Percentiles rank a stretch among this genome's conserved stretches.
These are phyloP conservation scores for Apocrypta bakeri DNA, from an alignment of 1,140 invertebrate genomes.

Conservation along the genomic window DNA sequence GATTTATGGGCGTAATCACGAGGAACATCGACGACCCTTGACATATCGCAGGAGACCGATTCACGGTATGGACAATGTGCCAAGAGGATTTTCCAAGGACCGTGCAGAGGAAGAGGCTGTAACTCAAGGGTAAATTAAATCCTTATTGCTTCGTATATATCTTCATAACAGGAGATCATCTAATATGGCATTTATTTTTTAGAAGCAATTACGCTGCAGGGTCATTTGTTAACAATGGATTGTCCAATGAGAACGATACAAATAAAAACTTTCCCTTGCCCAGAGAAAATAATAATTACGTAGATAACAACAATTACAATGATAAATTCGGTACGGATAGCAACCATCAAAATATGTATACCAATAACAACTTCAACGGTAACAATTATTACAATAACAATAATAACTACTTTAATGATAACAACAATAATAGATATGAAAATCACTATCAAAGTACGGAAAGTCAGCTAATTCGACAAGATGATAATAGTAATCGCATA, in stretches of 20 bases:
- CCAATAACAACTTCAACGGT: background rate
- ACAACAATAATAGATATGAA: background rate
- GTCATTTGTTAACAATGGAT: conserved; percentile 37
- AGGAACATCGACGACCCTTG: conserved; percentile 2
- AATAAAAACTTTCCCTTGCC: background rate
- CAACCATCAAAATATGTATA: background rate
- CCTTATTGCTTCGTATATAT: background rate
- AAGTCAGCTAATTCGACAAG: background rate
- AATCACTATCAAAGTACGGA: background rate
- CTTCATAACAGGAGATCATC: background rate
- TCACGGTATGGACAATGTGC: conserved; percentile 50
- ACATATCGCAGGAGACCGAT: conserved; percentile 5
- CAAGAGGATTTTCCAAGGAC: conserved; percentile 58
- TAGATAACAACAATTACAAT: background rate
- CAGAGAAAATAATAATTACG: conserved; percentile 27
- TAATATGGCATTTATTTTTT: conserved; percentile 1
- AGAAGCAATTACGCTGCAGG: conserved; percentile 36
- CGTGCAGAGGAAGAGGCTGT: background rate
- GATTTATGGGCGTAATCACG: background rate
- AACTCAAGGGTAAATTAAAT: background rate
- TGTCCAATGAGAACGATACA: conserved; percentile 4
- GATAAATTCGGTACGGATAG: background rate
- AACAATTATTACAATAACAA: conserved; percentile 1
- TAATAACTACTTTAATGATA: background rate
- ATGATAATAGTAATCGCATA: background rate